Base-by-base conservation (phyloP, 2,888 invertebrate species). In the Heliothis peltigera region DNA sequence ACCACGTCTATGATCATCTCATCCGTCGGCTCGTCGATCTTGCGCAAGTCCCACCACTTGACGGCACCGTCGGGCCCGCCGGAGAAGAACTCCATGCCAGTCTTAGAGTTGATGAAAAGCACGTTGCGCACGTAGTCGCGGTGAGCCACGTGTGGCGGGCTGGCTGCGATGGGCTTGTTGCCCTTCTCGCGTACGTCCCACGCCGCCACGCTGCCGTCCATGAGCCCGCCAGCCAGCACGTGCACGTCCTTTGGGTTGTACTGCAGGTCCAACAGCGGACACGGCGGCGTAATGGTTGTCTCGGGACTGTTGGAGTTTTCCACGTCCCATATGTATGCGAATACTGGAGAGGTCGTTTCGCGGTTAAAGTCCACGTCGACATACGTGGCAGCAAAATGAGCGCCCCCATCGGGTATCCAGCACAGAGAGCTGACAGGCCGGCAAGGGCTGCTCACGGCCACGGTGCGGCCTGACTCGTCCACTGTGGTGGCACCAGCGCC, bases 1-100 rank as follows among this genome's bases (percentile, higher is more conserved):
- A 95, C 95, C 12, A 97, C 94, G 85, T 97, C 97, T 21, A 97
- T 90, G 47, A 96, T 93, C 80, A 97, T 92, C 74, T 95, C 95
- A 68, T 97, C 97, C 10, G 95, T 94, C 7, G 96, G 96, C 78
- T 96, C 95, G n/a, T 90, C 89, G 71, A 97, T 87, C 81, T 96
- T 96, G 35, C 97, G 94, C 12, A 95, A 95, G 88, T 97, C 97
- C 97, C 97, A 97, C 97, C 97, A 97, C 87, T 97, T 96, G 54
- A 97, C 96, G 89, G 97, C 97, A 0, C 99, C 99, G 89, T 99
- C 99, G 1, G 98, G 97, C 0, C 98, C 97, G 0, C 97, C 96
- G 0, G 99, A 98, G 92, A 99, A 99, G 87, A 99, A 98, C 88
- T 99, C 99, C 0, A 97, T 97, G 0, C 98, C 98, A 0, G 98